Percentiles rank a stretch among this genome's conserved stretches.
Evolutionary conservation across 92 coral and sea anemone genomes (phyloP).

Genomic region (Virgularia gustaviana): DNA sequence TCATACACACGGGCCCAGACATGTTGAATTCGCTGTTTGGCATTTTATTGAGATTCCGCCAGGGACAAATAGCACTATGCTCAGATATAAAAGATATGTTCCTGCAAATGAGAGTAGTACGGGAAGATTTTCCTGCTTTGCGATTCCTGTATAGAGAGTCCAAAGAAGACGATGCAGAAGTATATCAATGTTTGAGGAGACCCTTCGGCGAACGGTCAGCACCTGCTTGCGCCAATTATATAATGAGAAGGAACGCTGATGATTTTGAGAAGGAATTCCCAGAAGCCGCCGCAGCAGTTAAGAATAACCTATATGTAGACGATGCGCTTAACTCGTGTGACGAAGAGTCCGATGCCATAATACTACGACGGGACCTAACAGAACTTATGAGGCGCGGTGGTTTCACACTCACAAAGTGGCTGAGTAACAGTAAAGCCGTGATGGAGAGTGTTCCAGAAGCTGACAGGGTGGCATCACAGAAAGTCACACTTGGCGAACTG

Average conservation of each 20-base stretch:
- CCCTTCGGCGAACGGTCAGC: slow-evolving; percentile 51
- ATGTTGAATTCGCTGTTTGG: slow-evolving; percentile 50
- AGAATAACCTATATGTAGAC: slow-evolving; percentile 33
- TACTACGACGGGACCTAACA: slow-evolving; percentile 11
- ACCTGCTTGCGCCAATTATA: slow-evolving; percentile 53
- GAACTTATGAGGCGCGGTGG: slow-evolving; percentile 42
- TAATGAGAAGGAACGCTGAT: slow-evolving; percentile 32
- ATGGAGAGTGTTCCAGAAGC: not conserved
- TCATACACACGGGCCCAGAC: slow-evolving; percentile 53
- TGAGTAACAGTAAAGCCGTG: not conserved
- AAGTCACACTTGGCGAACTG: slow-evolving; percentile 4
- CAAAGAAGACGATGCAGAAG: slow-evolving; percentile 13
- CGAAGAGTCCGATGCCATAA: slow-evolving; percentile 16
- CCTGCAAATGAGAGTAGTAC: slow-evolving; percentile 50
- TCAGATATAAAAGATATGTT: slow-evolving; percentile 61
- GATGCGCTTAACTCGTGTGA: slow-evolving; percentile 35
- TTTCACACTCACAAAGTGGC: slow-evolving; percentile 24
- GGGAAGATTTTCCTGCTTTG: slow-evolving; percentile 45
- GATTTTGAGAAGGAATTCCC: slow-evolving; percentile 48
- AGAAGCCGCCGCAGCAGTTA: slow-evolving; percentile 38
- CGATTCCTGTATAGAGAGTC: slow-evolving; percentile 55
- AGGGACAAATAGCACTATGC: slow-evolving; percentile 53
- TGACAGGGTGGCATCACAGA: not conserved
- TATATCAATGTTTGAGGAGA: slow-evolving; percentile 47
- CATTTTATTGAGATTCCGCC: slow-evolving; percentile 48